These are phyloP conservation scores for Bradypodion ventrale DNA, from an alignment of 2,797 vertebrate species.

Conservation along the genomic window DNA sequence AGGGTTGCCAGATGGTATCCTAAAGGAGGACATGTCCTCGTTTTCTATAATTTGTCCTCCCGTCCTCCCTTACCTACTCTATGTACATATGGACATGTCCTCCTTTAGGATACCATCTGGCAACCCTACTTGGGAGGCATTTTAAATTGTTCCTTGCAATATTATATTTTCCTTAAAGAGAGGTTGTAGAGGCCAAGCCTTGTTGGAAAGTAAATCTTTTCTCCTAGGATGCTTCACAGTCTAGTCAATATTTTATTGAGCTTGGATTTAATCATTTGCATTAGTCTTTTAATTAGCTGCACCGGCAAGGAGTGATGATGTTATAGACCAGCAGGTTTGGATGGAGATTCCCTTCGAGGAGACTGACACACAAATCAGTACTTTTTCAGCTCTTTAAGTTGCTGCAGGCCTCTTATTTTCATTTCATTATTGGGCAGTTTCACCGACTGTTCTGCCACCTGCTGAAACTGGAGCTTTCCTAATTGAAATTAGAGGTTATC, in stretches of 20 bases:
- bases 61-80: no score
- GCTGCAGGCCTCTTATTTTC: neutral
- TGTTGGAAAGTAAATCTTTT: neutral
- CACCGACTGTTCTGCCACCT: neutral
- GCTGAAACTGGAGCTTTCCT: neutral
- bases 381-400: neutral
- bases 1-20: no score
- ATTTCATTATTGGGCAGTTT: slow-evolving; percentile 4
- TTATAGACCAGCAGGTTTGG: neutral
- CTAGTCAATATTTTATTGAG: neutral
- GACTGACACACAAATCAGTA: neutral
- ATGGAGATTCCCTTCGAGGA: neutral
- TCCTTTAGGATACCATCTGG: neutral
- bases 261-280: neutral
- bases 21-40: no score
- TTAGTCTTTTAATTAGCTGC: neutral
- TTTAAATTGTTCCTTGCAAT: neutral
- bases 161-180: neutral
- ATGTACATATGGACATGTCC: no score
- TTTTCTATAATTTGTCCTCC: no score
- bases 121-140: neutral
- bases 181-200: neutral
- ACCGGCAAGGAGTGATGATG: neutral
- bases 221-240: neutral
- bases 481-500: slow-evolving; percentile 1